Conservation (phyloP, 1,140 invertebrate genomes). For the Euschistus heros region DNA sequence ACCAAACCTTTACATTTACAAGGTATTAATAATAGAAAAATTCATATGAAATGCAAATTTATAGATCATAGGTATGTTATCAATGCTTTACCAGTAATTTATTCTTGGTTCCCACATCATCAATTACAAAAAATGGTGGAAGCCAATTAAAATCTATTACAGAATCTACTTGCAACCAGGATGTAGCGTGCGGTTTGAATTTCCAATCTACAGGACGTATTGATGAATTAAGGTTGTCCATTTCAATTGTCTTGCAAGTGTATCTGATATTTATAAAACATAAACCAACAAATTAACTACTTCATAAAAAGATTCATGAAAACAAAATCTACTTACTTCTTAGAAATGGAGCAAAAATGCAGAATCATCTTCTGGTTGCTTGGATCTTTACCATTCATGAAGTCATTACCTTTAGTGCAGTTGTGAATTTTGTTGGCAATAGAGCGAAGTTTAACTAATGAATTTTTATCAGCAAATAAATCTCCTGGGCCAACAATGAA, state of each 20-base stretch:
- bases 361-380: slow-evolving; percentile 6
- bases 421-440: background rate
- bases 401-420: slow-evolving; percentile 6
- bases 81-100: background rate
- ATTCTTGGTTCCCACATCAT: background rate
- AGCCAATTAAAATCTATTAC: background rate
- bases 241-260: background rate
- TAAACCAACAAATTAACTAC: background rate
- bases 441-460: background rate
- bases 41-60: background rate
- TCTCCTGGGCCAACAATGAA: background rate
- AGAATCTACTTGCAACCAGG: background rate
- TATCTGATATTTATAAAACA: background rate
- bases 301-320: background rate
- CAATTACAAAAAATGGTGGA: background rate
- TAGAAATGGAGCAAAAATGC: background rate
- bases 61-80: background rate
- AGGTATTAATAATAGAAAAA: background rate
- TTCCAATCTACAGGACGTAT: slow-evolving; percentile 5
- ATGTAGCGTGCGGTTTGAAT: background rate
- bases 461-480: slow-evolving; percentile 4
- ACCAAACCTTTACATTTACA: too few species aligned
- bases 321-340: background rate
- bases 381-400: background rate
- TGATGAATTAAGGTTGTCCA: background rate